Percentiles rank a stretch among this genome's conserved stretches.
phyloP scores from a whole-genome alignment of 2,797 vertebrate genomes.

The Mus minutoides region DNA sequence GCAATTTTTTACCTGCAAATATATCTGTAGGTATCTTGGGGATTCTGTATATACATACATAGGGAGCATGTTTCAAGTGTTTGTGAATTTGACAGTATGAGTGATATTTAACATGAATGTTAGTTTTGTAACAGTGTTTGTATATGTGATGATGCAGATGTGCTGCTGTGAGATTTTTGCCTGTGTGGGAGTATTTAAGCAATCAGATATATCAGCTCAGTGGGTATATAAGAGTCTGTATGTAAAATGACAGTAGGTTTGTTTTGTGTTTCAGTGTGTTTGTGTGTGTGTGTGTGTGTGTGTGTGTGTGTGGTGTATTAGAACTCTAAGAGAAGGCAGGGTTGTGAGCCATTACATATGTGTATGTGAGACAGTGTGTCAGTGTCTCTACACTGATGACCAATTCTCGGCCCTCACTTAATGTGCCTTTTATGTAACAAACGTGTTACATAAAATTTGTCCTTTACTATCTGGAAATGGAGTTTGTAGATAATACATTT shows the following conservation, averaged over 20 bases:
- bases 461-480: slow-evolving; percentile 36
- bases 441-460: neutral
- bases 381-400: neutral
- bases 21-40: slow-evolving; percentile 17
- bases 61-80: neutral
- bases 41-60: neutral
- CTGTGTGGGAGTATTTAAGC: slow-evolving; percentile 51
- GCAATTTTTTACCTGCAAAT: slow-evolving; percentile 26
- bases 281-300: neutral
- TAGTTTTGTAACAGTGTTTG: slow-evolving; percentile 46
- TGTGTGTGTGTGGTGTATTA: neutral
- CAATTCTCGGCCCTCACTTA: neutral
- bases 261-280: slow-evolving; percentile 20
- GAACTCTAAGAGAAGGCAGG: neutral
- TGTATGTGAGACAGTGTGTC: neutral
- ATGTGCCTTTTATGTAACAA: neutral
- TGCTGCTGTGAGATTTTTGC: slow-evolving; percentile 25
- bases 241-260: slow-evolving; percentile 36
- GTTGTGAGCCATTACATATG: neutral
- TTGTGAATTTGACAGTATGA: slow-evolving; percentile 18
- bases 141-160: neutral
- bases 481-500: slow-evolving; percentile 52
- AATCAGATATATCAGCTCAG: neutral
- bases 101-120: slow-evolving; percentile 57
- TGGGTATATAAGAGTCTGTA: slow-evolving; percentile 18